Evolutionary conservation across 2,888 invertebrate genomes (phyloP).

Genomic region (Eupithecia exiguata): DNA sequence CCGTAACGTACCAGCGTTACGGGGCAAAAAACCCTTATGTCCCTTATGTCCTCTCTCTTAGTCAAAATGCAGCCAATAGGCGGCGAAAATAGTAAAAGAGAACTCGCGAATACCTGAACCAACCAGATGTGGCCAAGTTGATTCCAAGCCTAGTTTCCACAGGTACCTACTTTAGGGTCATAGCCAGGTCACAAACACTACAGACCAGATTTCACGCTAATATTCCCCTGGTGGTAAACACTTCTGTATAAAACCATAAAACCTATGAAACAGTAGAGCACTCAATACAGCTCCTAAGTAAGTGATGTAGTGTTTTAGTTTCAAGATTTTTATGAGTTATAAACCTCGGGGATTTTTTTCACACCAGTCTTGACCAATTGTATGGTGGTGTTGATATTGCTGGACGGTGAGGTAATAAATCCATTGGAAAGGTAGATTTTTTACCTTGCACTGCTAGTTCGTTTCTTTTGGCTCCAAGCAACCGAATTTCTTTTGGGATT

Average conservation of each 20-base stretch:
- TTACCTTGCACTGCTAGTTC: background rate
- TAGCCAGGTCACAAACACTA: slow-evolving; percentile 13
- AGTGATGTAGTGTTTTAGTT: slow-evolving; percentile 9
- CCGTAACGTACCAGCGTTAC: no score
- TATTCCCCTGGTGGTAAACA: slow-evolving; percentile 49
- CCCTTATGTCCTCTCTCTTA: no score
- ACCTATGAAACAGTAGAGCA: background rate
- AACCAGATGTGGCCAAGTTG: background rate
- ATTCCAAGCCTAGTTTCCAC: background rate
- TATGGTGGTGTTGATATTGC: background rate
- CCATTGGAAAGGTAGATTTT: background rate
- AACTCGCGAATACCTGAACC: no score
- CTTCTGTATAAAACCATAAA: slow-evolving; percentile 23
- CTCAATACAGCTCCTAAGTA: slow-evolving; percentile 2
- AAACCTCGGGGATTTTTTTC: background rate
- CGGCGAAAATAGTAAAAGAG: no score
- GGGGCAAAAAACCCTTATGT: no score
- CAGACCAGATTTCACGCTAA: slow-evolving; percentile 64
- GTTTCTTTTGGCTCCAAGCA: no score
- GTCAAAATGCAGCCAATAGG: no score
- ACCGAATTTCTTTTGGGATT: no score
- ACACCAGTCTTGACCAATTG: slow-evolving; percentile 1
- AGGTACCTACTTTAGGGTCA: slow-evolving; percentile 11
- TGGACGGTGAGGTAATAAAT: background rate
- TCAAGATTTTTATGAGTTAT: slow-evolving; percentile 2